Evolutionary conservation across 2,113 vertebrate genomes (phyloP).

Genomic region (Bubalus kerabau): DNA sequence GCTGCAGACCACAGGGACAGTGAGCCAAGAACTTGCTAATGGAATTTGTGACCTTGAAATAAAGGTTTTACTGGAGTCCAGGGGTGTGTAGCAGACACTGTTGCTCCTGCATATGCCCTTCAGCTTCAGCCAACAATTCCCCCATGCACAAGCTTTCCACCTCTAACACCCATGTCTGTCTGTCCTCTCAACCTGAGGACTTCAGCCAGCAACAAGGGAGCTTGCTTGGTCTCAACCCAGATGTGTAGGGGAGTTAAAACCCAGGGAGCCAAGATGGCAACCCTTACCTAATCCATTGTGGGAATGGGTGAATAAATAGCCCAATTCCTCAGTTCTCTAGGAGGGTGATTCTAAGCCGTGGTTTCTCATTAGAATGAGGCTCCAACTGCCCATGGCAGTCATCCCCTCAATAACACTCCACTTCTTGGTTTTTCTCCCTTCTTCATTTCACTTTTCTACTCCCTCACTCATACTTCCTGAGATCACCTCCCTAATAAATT

Average conservation of each 20-base stretch:
- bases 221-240: not conserved
- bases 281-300: not conserved
- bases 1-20: not conserved
- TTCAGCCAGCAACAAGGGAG: not conserved
- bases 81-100: not conserved
- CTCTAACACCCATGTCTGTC: not conserved
- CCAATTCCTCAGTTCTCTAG: not conserved
- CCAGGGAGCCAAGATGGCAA: no score
- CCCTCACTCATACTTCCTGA: not conserved
- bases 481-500: not conserved
- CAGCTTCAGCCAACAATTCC: not conserved
- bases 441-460: no score
- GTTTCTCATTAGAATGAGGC: not conserved
- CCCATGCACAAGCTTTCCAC: not conserved
- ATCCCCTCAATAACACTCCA: not conserved
- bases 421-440: not conserved
- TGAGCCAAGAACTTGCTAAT: not conserved
- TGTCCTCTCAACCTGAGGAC: not conserved
- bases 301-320: not conserved
- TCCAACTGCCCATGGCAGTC: no score
- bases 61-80: not conserved
- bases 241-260: not conserved
- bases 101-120: not conserved
- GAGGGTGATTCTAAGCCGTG: not conserved
- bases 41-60: not conserved